A percentile compares a stretch with the other conserved stretches of the same genome.
These are phyloP conservation scores for Drosophila rhopaloa DNA, from an alignment of 1,140 invertebrate species.

Conservation along the genomic window DNA sequence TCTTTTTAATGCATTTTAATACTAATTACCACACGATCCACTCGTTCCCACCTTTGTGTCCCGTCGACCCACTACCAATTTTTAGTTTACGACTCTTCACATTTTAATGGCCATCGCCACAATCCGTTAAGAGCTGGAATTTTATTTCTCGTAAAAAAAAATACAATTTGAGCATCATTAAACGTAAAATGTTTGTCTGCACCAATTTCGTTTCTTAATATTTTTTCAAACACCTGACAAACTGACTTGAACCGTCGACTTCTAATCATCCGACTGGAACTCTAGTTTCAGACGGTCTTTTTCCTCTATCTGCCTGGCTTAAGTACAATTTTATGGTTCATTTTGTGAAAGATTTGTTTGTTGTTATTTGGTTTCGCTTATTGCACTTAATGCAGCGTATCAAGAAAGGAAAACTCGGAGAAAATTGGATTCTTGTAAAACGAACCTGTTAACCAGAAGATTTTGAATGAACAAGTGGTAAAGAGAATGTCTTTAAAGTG, in stretches of 20 bases:
- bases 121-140: conserved; percentile 61
- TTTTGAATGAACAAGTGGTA: conserved; percentile 31
- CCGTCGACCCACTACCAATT: conserved; percentile 71
- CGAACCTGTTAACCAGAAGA: conserved; percentile 38
- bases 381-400: conserved; percentile 55
- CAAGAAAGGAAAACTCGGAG: conserved; percentile 17
- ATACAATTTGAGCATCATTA: conserved; percentile 76
- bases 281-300: conserved; percentile 1
- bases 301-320: conserved; percentile 22
- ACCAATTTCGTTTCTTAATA: conserved; percentile 73
- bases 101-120: conserved; percentile 68
- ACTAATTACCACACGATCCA: conserved; percentile 78
- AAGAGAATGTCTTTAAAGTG: conserved; percentile 36
- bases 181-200: conserved; percentile 56
- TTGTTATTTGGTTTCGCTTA: conserved; percentile 42
- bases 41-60: conserved; percentile 57
- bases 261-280: conserved; percentile 27
- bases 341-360: conserved; percentile 57
- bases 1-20: conserved; percentile 80
- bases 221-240: conserved; percentile 68
- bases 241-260: not conserved
- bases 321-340: conserved; percentile 66
- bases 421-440: conserved; percentile 52
- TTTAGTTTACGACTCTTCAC: conserved; percentile 78
- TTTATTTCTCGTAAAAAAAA: conserved; percentile 58